Conservation (phyloP, 2,888 invertebrate genomes). For the Dolichopus griseipennis region DNA sequence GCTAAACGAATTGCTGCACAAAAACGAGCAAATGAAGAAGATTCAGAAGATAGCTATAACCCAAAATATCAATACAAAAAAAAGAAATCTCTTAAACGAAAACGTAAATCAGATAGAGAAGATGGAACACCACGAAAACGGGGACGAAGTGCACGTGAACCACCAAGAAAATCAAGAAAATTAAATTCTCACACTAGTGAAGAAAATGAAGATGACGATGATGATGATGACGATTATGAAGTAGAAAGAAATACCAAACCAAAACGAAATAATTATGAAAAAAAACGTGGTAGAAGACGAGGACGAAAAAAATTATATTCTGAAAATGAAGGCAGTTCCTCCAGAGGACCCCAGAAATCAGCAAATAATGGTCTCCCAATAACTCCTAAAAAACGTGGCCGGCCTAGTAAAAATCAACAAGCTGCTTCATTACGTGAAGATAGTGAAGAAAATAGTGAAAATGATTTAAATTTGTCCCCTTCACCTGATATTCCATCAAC, state of each 20-base stretch:
- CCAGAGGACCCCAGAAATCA: neutral
- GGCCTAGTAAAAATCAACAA: constrained; percentile 24
- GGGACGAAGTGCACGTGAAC: constrained; percentile 21
- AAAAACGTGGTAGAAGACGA: constrained; percentile 25
- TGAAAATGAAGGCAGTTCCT: neutral
- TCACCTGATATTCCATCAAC: constrained; percentile 24
- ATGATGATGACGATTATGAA: constrained; percentile 12
- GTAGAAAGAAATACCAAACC: constrained; percentile 18
- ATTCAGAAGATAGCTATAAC: constrained; percentile 51
- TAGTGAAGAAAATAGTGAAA: constrained; percentile 9
- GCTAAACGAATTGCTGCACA: constrained; percentile 19
- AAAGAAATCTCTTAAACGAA: constrained; percentile 23
- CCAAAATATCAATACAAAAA: constrained; percentile 36
- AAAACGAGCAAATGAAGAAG: constrained; percentile 37
- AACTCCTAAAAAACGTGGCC: constrained; percentile 23
- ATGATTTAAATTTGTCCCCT: constrained; percentile 18
- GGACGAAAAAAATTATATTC: neutral
- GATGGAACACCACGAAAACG: constrained; percentile 24
- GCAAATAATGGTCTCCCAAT: neutral
- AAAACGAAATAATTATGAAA: constrained; percentile 17
- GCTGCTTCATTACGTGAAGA: constrained; percentile 13
- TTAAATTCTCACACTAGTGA: constrained; percentile 24
- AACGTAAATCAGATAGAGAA: constrained; percentile 24
- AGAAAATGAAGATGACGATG: constrained; percentile 30
- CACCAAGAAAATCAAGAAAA: constrained; percentile 15